A percentile compares a stretch with the other conserved stretches of the same genome.
Evolutionary conservation across 2,113 vertebrate species (phyloP).

Genomic region (Cryptomyrus ogoouensis): DNA sequence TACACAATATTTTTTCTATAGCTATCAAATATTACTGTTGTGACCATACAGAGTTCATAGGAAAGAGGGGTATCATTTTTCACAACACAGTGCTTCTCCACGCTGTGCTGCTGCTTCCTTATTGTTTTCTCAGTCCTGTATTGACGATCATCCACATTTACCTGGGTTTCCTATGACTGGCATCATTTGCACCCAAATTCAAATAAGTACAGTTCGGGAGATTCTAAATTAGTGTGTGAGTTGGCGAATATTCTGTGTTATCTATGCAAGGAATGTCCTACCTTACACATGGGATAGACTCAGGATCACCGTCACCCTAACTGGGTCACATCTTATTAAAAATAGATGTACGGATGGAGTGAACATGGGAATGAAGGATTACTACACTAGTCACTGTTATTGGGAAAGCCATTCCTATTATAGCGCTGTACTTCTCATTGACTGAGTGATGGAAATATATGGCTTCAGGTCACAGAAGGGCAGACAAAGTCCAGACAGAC

Average conservation of each 20-base stretch:
- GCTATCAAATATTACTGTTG: not conserved
- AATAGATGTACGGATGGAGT: not conserved
- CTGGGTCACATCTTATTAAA: conserved; percentile 1
- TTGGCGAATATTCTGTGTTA: not conserved
- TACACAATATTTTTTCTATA: not conserved
- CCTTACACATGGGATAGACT: conserved; percentile 7
- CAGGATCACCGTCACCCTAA: not conserved
- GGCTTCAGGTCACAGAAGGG: not conserved
- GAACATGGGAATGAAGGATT: not conserved
- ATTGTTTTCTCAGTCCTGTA: not conserved
- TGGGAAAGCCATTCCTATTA: conserved; percentile 7
- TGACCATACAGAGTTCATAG: not conserved
- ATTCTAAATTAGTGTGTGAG: not conserved
- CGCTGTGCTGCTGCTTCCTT: not conserved
- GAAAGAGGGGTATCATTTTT: not conserved
- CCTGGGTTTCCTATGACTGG: not conserved
- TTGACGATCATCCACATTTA: not conserved
- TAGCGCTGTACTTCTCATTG: not conserved
- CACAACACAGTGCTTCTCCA: not conserved
- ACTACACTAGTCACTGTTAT: not conserved
- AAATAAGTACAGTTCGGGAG: not conserved
- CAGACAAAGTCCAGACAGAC: not conserved
- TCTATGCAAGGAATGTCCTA: not conserved
- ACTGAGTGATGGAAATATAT: not conserved
- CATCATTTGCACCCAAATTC: not conserved